Conservation (phyloP, 2,797 vertebrate genomes). For the Antennarius maculatus region DNA sequence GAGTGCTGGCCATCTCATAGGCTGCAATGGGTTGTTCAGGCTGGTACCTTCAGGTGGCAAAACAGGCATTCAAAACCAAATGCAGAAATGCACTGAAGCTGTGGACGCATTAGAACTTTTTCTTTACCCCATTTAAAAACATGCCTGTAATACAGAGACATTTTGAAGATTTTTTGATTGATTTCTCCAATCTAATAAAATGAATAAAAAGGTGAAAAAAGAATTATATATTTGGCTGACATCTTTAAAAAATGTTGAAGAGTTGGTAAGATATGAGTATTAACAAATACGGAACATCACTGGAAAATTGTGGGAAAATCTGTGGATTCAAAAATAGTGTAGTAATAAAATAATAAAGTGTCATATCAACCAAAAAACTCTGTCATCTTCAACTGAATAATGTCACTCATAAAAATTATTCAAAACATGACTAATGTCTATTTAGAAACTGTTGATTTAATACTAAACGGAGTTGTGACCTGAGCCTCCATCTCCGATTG, state of each 20-base stretch:
- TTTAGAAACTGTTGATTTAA: too few species aligned
- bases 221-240: background rate
- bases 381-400: too few species aligned
- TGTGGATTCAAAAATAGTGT: too few species aligned
- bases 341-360: too few species aligned
- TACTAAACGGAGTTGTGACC: too few species aligned
- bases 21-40: constrained; percentile 85
- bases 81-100: background rate
- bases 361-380: too few species aligned
- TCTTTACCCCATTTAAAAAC: background rate
- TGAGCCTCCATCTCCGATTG: too few species aligned
- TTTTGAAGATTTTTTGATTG: background rate
- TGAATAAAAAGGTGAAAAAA: background rate
- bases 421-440: too few species aligned
- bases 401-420: too few species aligned
- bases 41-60: constrained; percentile 85
- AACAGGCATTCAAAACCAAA: background rate
- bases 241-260: background rate
- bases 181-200: background rate
- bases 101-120: background rate
- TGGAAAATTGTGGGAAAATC: too few species aligned
- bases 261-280: too few species aligned
- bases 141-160: background rate
- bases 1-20: constrained; percentile 90
- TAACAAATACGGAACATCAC: too few species aligned